phyloP scores from a whole-genome alignment of 2,113 vertebrate species.

The Mormoops blainvillei region DNA sequence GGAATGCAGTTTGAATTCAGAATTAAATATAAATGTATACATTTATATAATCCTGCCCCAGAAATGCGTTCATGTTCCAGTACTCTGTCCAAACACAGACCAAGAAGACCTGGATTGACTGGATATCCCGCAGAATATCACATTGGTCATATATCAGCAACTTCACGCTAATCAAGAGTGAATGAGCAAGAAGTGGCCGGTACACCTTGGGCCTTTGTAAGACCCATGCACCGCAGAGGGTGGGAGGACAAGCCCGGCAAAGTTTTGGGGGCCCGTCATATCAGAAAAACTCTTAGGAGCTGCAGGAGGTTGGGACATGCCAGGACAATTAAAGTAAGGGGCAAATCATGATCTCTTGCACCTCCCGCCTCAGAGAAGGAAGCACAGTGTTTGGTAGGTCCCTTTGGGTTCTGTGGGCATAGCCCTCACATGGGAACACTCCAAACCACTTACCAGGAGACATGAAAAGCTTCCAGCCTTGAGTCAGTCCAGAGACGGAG shows the following conservation, averaged over 20 bases:
- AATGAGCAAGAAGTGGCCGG: not conserved
- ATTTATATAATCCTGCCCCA: not conserved
- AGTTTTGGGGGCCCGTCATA: not conserved
- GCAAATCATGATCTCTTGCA: not conserved
- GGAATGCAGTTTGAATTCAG: not conserved
- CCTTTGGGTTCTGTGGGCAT: not conserved
- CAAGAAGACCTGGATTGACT: too few species aligned
- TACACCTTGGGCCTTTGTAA: not conserved
- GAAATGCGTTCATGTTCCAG: not conserved
- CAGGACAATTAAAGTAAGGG: not conserved
- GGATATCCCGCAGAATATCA: not conserved
- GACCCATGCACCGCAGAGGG: too few species aligned
- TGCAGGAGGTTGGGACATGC: not conserved
- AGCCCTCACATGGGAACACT: not conserved
- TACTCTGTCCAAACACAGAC: not conserved
- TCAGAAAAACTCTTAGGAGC: not conserved
- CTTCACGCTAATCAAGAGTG: not conserved
- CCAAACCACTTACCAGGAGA: not conserved
- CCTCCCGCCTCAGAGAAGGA: not conserved
- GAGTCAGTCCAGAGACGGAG: not conserved
- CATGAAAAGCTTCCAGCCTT: not conserved
- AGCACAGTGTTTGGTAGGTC: rapidly evolving
- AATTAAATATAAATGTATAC: not conserved
- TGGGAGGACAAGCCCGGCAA: not conserved
- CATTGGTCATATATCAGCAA: too few species aligned